A percentile compares a stretch with the other conserved stretches of the same genome.
phyloP scores from a whole-genome alignment of 2,113 vertebrate genomes.

The Stigmatopora argus region DNA sequence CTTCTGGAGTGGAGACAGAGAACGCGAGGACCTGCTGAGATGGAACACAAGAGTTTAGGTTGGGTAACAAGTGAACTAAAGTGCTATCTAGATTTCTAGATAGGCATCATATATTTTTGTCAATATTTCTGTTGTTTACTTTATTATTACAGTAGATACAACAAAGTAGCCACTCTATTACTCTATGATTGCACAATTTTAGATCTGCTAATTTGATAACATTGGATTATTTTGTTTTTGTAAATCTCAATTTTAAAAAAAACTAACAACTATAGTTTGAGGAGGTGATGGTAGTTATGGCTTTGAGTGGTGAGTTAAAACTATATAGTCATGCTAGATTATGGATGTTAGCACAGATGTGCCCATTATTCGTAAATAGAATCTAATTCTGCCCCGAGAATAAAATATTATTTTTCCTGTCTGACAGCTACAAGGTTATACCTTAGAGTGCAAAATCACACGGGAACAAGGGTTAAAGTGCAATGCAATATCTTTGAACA shows the following conservation, averaged over 20 bases:
- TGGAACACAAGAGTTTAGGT: conserved; percentile 60
- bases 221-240: conserved; percentile 29
- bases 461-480: conserved; percentile 69
- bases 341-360: conserved; percentile 35
- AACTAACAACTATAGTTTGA: conserved; percentile 38
- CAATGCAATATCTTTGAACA: conserved; percentile 61
- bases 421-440: conserved; percentile 40
- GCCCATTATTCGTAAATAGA: conserved; percentile 34
- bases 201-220: conserved; percentile 43
- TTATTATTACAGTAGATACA: conserved; percentile 61
- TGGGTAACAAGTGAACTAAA: conserved; percentile 47
- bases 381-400: conserved; percentile 31
- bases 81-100: conserved; percentile 51
- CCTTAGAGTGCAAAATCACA: conserved; percentile 69
- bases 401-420: conserved; percentile 38
- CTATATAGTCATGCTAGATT: conserved; percentile 30
- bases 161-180: conserved; percentile 63
- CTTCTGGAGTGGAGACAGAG: conserved; percentile 28
- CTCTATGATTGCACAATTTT: conserved; percentile 59
- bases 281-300: conserved; percentile 57
- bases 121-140: conserved; percentile 50
- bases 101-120: conserved; percentile 47
- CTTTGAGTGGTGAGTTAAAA: conserved; percentile 54
- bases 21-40: conserved; percentile 44
- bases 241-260: conserved; percentile 3